phyloP scores from a whole-genome alignment of 2,113 vertebrate genomes.

The Corythaixoides concolor region DNA sequence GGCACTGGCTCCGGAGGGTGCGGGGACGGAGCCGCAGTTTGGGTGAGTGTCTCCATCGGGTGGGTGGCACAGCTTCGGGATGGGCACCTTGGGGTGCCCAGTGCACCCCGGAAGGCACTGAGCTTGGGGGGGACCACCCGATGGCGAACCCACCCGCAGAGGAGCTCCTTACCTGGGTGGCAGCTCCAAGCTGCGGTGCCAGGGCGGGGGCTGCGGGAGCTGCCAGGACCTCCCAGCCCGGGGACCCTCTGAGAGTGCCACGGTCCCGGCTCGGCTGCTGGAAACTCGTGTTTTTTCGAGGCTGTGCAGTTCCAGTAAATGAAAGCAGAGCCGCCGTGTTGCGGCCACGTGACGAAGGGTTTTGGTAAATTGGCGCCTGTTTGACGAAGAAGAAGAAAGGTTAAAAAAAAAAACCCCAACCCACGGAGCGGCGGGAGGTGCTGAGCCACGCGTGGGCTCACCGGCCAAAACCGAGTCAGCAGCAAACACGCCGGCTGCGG shows the following conservation, averaged over 20 bases:
- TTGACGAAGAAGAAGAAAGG: background rate
- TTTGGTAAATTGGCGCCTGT: conserved; percentile 33
- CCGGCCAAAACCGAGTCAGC: conserved; percentile 79
- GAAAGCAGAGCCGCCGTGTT: conserved; percentile 39
- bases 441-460: conserved; percentile 46
- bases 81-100: background rate
- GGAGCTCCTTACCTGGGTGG: background rate
- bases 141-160: accelerated
- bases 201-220: background rate
- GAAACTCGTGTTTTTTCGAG: background rate
- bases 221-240: background rate
- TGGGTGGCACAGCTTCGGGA: background rate
- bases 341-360: conserved; percentile 33
- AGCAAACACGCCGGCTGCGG: background rate
- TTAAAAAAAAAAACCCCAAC: background rate
- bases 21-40: background rate
- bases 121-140: background rate
- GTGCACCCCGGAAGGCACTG: accelerated
- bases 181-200: accelerated
- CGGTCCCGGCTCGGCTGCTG: background rate
- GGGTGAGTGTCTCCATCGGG: background rate
- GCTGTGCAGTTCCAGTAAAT: conserved; percentile 73
- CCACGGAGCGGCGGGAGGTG: background rate
- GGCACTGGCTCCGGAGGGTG: background rate
- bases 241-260: background rate